Evolutionary conservation across 2,113 vertebrate genomes (phyloP), one percentile per base, ranked within the genome.

Genomic region (Rhombomys opimus): DNA sequence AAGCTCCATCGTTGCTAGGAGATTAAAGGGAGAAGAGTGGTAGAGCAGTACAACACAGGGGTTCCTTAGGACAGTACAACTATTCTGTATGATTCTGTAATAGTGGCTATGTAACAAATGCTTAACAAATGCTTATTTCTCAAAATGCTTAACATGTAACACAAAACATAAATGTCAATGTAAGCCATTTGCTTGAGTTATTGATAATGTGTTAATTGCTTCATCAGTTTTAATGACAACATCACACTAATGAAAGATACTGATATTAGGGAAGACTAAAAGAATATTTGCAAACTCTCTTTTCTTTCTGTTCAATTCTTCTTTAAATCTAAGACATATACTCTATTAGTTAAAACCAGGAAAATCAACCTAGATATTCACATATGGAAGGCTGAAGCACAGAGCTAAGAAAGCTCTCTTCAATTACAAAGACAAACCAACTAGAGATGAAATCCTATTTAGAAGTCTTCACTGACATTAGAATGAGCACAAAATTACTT

Each of bases 211-310:
- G 78, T 92, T 38, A 87, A 54, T 50, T 63, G 32, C 52, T 70
- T 96, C 27, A 91, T 91, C 59, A 70, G 27, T 38, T 93, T 61
- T 68, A 91, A 75, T 50, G 54, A 70, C 52, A 59, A 14, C 4
- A 80, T 23, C 20, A 70, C 10, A 89, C 15, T 35, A 50, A 38
- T 70, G 46, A 7, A 63, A 97, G 59, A 81, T 46, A 15, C 86
- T 93, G 77, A 73, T 84, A 88, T 67, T 23, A 78, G 68, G 38
- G 61, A 2, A 93, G 87, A 87, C 27, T 72, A 72, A 93, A 38
- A 57, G 41, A 65, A 81, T 94, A 50, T 25, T 57, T n/a, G 27
- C 22, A 52, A 81, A 90, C 27, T 59, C 50, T 54, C 54, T 67
- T 14, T 30, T 30, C 14, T 41, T 32, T 73, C 10, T 41, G 27